These are phyloP conservation scores for Aethes cnicana DNA, from an alignment of 2,888 invertebrate species.

Conservation along the genomic window DNA sequence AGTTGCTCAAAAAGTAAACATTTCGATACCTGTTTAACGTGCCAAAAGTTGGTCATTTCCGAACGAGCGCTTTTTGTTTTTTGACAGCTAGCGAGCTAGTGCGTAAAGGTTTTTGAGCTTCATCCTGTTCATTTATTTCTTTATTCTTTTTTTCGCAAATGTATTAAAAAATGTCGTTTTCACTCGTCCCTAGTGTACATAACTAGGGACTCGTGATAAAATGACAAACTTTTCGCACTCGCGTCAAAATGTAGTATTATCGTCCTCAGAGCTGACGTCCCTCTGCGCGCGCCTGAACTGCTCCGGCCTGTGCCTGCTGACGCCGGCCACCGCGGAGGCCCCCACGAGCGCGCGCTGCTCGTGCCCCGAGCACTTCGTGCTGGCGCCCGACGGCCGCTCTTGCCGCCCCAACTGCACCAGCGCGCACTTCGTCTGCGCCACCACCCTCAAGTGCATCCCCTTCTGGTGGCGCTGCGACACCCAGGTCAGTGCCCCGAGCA, in stretches of 20 bases:
- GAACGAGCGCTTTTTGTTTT: too few species aligned
- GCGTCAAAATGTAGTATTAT: background rate
- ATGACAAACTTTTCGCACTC: too few species aligned
- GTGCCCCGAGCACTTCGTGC: conserved; percentile 90
- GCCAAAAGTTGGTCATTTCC: too few species aligned
- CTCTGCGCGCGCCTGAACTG: conserved; percentile 88
- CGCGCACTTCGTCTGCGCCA: conserved; percentile 87
- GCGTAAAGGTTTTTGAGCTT: too few species aligned
- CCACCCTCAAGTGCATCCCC: conserved; percentile 91
- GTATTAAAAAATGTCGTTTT: too few species aligned
- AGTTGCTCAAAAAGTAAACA: too few species aligned
- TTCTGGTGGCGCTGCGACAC: conserved; percentile 93
- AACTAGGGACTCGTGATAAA: too few species aligned
- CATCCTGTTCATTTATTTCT: too few species aligned
- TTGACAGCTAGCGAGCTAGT: too few species aligned
- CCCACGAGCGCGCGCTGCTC: conserved; percentile 83
- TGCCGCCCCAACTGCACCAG: conserved; percentile 84
- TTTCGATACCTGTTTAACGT: too few species aligned
- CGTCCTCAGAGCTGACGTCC: conserved; percentile 47
- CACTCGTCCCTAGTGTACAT: too few species aligned
- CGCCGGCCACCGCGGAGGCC: conserved; percentile 76
- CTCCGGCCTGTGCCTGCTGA: conserved; percentile 90
- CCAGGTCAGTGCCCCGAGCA: conserved; percentile 55
- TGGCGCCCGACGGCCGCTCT: conserved; percentile 83
- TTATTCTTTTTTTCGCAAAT: too few species aligned